Evolutionary conservation across 2,113 vertebrate genomes (phyloP).

Genomic region (Bubo scandiacus): DNA sequence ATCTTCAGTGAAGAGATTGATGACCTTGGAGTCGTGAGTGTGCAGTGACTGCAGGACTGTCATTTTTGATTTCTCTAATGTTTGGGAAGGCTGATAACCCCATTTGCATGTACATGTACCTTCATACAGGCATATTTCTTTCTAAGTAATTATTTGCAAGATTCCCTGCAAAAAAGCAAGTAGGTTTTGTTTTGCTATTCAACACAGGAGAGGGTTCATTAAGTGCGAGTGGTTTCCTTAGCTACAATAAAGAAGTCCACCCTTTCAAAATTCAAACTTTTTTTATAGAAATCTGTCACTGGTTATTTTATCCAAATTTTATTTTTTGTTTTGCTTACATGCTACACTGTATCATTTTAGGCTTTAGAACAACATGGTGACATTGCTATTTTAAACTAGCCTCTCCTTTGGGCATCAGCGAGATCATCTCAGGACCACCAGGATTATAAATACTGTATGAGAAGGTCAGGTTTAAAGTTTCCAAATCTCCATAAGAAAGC

Average conservation of each 20-base stretch:
- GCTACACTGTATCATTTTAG: not conserved
- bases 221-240: not conserved
- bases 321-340: not conserved
- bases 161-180: not conserved
- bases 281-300: not conserved
- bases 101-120: not conserved
- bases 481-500: constrained; percentile 66
- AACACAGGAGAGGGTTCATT: not conserved
- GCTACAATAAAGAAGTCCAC: not conserved
- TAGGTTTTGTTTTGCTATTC: not conserved
- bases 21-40: constrained; percentile 14
- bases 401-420: constrained; percentile 39
- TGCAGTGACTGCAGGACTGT: not conserved
- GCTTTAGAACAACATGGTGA: constrained; percentile 28
- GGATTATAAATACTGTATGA: constrained; percentile 75
- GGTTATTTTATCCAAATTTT: not conserved
- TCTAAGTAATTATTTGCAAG: not conserved
- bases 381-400: constrained; percentile 71
- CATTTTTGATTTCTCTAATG: not conserved
- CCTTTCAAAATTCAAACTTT: not conserved
- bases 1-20: not conserved
- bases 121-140: not conserved
- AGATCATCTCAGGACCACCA: constrained; percentile 64
- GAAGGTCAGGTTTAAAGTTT: constrained; percentile 78
- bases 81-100: not conserved